These are phyloP conservation scores for Ciconia nigra DNA, from an alignment of 2,797 vertebrate genomes.

Conservation along the genomic window DNA sequence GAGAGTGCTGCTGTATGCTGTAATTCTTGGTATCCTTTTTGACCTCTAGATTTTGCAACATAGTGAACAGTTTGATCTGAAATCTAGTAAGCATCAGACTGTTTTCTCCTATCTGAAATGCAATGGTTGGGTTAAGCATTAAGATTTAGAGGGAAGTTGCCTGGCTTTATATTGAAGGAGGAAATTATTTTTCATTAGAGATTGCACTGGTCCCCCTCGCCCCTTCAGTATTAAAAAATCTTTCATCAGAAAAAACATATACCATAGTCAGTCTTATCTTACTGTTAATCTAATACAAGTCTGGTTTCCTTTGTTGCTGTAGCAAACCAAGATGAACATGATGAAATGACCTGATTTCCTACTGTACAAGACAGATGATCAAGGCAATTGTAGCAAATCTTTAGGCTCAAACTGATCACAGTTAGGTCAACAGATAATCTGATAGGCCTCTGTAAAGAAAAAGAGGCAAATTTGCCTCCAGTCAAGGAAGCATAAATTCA, in stretches of 20 bases:
- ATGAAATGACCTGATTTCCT: not conserved
- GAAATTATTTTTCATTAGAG: not conserved
- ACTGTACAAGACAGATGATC: not conserved
- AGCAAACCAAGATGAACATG: not conserved
- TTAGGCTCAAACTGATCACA: not conserved
- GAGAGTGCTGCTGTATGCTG: accelerated
- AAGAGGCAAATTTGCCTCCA: not conserved
- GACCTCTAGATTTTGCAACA: not conserved
- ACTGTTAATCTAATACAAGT: not conserved
- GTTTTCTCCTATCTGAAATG: not conserved
- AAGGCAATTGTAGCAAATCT: not conserved
- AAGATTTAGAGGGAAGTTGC: not conserved
- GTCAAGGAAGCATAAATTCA: not conserved
- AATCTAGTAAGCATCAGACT: not conserved
- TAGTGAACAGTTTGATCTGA: not conserved
- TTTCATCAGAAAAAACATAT: not conserved
- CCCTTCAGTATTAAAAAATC: not conserved
- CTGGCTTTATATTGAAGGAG: not conserved
- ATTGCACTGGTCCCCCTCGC: not conserved
- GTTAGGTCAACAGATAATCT: not conserved
- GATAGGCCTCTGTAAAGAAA: not conserved
- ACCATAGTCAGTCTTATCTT: not conserved
- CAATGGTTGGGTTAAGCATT: not conserved
- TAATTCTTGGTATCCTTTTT: not conserved
- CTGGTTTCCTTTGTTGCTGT: not conserved